These are phyloP conservation scores for Phataginus tricuspis DNA, from an alignment of 2,797 vertebrate species.

Conservation along the genomic window DNA sequence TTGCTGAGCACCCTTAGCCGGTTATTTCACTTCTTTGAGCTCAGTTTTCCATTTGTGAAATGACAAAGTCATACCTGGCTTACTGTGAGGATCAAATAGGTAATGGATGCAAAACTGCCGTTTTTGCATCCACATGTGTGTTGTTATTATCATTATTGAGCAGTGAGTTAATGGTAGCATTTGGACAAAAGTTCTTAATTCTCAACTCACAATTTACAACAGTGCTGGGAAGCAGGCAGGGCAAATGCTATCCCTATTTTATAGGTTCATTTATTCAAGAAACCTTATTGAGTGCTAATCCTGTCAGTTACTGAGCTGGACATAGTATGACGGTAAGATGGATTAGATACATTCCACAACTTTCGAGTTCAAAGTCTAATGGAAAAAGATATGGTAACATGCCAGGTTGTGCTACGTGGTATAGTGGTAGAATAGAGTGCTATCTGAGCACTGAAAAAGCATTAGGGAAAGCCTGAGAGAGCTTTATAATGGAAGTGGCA, in stretches of 20 bases:
- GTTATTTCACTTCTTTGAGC: not conserved
- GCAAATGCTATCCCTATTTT: not conserved
- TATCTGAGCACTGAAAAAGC: not conserved
- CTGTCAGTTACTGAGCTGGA: not conserved
- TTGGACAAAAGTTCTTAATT: not conserved
- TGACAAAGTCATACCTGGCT: not conserved
- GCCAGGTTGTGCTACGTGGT: not conserved
- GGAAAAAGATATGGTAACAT: not conserved
- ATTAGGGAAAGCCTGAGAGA: not conserved
- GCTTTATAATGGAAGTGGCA: not conserved
- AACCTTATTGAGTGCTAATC: not conserved
- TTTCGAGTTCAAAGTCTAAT: not conserved
- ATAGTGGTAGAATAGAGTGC: not conserved
- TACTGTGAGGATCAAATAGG: not conserved
- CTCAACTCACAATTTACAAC: not conserved
- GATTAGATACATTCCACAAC: not conserved
- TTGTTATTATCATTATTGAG: not conserved
- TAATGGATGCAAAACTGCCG: not conserved
- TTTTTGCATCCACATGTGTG: not conserved
- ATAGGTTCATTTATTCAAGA: constrained; percentile 17
- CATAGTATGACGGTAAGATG: not conserved
- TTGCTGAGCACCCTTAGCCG: constrained; percentile 17
- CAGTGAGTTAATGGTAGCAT: not conserved
- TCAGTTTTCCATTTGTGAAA: constrained; percentile 49
- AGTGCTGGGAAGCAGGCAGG: not conserved